These are phyloP conservation scores for Calameuta pallipes DNA, from an alignment of 2,888 invertebrate species.

Conservation along the genomic window DNA sequence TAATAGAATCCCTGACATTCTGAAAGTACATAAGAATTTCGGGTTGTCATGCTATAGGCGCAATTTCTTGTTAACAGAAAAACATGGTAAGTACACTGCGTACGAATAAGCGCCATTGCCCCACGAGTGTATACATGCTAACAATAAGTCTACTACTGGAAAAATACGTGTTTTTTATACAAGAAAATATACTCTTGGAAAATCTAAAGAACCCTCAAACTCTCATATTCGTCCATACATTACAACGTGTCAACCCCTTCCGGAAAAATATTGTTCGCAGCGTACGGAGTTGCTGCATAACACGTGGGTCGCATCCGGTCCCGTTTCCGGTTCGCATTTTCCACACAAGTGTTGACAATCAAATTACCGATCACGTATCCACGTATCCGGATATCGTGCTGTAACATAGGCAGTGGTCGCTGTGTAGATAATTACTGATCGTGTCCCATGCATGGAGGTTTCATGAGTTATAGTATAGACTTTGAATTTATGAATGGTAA, in stretches of 20 bases:
- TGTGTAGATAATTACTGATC: background rate
- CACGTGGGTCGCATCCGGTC: slow-evolving; percentile 16
- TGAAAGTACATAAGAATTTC: background rate
- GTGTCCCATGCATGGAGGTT: background rate
- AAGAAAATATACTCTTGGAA: background rate
- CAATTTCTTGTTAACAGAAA: background rate
- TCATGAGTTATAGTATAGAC: background rate
- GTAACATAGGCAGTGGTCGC: background rate
- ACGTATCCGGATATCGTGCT: slow-evolving; percentile 21
- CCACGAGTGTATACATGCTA: background rate
- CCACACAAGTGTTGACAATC: slow-evolving; percentile 16
- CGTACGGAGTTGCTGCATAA: background rate
- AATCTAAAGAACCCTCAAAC: background rate
- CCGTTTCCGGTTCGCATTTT: slow-evolving; percentile 14
- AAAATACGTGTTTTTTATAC: background rate
- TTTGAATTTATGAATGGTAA: background rate
- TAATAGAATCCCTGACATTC: background rate
- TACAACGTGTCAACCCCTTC: background rate
- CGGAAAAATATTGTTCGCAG: background rate
- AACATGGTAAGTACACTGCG: background rate
- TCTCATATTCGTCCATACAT: background rate
- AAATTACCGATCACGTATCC: slow-evolving; percentile 23
- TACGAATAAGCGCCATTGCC: background rate
- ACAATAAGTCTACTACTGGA: background rate
- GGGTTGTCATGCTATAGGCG: background rate